Conservation (phyloP, 2,888 invertebrate genomes). For the Pyrrhosoma nymphula region DNA sequence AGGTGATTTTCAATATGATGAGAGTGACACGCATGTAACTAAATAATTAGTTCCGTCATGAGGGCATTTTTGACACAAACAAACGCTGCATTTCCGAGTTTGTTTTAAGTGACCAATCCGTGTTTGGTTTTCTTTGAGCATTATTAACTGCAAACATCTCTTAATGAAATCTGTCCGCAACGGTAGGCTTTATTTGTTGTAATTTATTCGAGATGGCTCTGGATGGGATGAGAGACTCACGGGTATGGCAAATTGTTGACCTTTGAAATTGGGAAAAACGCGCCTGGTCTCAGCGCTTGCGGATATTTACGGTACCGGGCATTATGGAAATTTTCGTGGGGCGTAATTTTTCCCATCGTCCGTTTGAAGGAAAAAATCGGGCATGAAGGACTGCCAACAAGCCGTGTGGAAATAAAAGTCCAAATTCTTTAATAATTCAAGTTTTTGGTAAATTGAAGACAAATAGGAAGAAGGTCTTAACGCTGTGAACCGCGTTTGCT, state of each 20-base stretch:
- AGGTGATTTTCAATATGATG: neutral
- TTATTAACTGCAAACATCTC: neutral
- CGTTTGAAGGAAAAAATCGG: neutral
- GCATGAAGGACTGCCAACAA: neutral
- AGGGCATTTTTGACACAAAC: neutral
- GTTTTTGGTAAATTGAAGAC: neutral
- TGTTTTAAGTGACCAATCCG: neutral
- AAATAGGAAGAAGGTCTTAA: neutral
- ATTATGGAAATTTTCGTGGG: conserved; percentile 8
- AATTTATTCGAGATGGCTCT: neutral
- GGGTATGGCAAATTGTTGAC: conserved; percentile 2
- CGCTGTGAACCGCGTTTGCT: neutral
- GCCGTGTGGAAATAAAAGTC: neutral
- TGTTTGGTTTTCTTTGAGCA: neutral
- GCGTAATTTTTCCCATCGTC: neutral
- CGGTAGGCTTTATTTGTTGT: neutral
- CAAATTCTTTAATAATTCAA: neutral
- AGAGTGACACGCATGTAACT: neutral
- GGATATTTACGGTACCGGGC: conserved; percentile 15
- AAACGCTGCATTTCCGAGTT: neutral
- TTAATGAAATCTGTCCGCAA: neutral
- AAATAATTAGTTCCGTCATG: neutral
- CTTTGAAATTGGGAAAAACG: neutral
- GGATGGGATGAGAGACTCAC: neutral
- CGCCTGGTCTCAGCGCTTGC: neutral